Evolutionary conservation across 2,113 vertebrate species (phyloP), one percentile per base, ranked within the genome.

Genomic region (Camelus dromedarius): DNA sequence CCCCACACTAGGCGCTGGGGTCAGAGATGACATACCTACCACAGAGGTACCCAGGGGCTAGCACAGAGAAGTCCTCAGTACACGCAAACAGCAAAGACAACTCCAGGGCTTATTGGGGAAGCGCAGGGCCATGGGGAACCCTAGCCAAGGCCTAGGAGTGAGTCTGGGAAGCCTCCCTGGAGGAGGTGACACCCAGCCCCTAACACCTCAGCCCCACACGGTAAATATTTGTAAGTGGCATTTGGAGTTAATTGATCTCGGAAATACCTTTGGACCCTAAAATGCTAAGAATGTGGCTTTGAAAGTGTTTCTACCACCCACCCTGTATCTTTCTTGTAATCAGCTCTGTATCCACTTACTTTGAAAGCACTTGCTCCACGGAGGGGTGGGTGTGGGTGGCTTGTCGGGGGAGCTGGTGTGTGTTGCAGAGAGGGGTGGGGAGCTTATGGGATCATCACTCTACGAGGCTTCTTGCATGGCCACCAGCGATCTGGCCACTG

Each of bases 401-500:
- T 35, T 20, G 5, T 48, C 8, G 28, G 60, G 15, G 26, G 42
- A 67, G 26, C 35, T 20, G 16, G 15, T 30, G 6, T n/a, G 30
- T 32, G 42, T 19, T 73, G 42, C 64, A 1, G 70, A 28, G 22
- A 8, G 58, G 42, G 19, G 8, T 15, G 26, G 32, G 32, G 62
- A 6, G 0, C 38, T 30, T 72, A 20, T 11, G 8, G 60, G 52
- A 48, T 46, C 11, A 6, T 58, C 46, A 0, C 30, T 86, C 42
- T 66, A 3, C 50, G 38, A 2, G 16, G 1, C 32, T 2, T 50
- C n/a, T 54, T 0, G 10, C 0, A 22, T 30, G 46, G 54, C 24
- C 67, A 7, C 66, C 24, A 3, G 42, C 0, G 67, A 28, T n/a
- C 18, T 13, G 28, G 24, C 35, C 22, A 1, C 64, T 42, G 28